Conservation (phyloP, 2,797 vertebrate genomes). For the Notolepis coatsorum region DNA sequence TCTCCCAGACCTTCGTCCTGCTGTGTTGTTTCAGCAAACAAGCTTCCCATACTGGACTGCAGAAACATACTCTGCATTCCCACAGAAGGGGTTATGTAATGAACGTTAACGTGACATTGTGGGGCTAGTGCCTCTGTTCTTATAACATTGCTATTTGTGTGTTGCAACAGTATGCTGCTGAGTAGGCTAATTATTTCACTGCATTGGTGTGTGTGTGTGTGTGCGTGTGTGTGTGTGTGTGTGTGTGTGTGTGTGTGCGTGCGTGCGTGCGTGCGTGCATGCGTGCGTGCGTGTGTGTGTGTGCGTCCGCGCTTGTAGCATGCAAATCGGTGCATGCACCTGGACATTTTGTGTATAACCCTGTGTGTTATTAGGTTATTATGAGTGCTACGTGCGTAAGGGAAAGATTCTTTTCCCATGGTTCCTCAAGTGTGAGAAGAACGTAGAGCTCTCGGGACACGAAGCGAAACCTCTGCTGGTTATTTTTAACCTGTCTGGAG, state of each 20-base stretch:
- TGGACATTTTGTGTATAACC: conserved; percentile 60
- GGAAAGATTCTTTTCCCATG: conserved; percentile 83
- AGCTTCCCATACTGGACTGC: conserved; percentile 70
- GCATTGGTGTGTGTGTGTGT: neutral
- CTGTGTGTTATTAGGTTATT: conserved; percentile 72
- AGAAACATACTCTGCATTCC: conserved; percentile 61
- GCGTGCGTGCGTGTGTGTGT: conserved; percentile 31
- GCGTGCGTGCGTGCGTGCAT: conserved; percentile 1
- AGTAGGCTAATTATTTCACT: conserved; percentile 21
- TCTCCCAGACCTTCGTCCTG: conserved; percentile 43
- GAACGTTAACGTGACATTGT: conserved; percentile 55
- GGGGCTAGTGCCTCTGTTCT: conserved; percentile 53
- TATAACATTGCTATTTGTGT: conserved; percentile 57
- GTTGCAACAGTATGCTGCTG: conserved; percentile 26
- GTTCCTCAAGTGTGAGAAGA: conserved; percentile 80
- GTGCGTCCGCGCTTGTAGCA: conserved; percentile 46
- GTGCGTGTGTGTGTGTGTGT: conserved; percentile 1
- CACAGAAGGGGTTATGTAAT: conserved; percentile 63
- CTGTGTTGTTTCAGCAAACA: conserved; percentile 66
- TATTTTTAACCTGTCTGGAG: conserved; percentile 82
- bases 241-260: conserved; percentile 5
- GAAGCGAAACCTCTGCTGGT: conserved; percentile 65
- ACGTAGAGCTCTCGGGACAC: conserved; percentile 76
- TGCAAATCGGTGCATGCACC: conserved; percentile 36
- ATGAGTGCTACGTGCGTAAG: conserved; percentile 71